phyloP scores from a whole-genome alignment of 1,140 invertebrate species.

The Telenomus remus region DNA sequence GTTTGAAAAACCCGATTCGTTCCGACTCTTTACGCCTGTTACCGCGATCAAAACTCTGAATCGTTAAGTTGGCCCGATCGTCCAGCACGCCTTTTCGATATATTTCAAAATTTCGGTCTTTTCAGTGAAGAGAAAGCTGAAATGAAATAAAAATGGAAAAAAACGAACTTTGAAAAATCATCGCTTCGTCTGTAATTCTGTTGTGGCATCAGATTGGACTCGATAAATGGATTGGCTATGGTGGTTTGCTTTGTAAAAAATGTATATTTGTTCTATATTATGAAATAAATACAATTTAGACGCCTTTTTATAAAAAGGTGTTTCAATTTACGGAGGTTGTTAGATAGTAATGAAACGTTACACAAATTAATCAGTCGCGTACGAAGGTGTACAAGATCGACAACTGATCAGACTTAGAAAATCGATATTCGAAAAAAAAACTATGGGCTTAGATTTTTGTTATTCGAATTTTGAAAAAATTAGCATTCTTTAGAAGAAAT shows the following conservation, averaged over 20 bases:
- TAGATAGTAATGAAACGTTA: conserved; percentile 32
- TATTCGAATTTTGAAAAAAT: too few species aligned
- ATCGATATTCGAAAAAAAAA: conserved; percentile 14
- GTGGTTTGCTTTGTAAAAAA: conserved; percentile 23
- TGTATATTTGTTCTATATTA: conserved; percentile 31
- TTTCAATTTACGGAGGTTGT: conserved; percentile 21
- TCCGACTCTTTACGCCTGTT: conserved; percentile 52
- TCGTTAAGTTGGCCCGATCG: conserved; percentile 8
- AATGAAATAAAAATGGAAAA: too few species aligned
- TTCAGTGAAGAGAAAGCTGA: too few species aligned
- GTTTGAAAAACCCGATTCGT: conserved; percentile 63
- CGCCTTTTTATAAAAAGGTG: conserved; percentile 11
- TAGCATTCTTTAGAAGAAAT: too few species aligned
- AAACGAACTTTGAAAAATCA: too few species aligned
- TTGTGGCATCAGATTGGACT: conserved; percentile 16
- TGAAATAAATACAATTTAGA: conserved; percentile 39
- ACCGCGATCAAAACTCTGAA: conserved; percentile 5
- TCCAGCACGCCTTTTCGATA: conserved; percentile 17
- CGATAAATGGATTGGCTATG: conserved; percentile 10
- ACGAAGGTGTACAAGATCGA: conserved; percentile 51
- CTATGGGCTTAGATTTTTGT: too few species aligned
- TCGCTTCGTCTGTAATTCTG: conserved; percentile 8
- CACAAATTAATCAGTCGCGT: conserved; percentile 44
- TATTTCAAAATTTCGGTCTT: conserved; percentile 21
- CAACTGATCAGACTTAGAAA: conserved; percentile 26